These are phyloP conservation scores for Psittacula cyanocephala DNA, from an alignment of 2,113 vertebrate genomes.

Conservation along the genomic window DNA sequence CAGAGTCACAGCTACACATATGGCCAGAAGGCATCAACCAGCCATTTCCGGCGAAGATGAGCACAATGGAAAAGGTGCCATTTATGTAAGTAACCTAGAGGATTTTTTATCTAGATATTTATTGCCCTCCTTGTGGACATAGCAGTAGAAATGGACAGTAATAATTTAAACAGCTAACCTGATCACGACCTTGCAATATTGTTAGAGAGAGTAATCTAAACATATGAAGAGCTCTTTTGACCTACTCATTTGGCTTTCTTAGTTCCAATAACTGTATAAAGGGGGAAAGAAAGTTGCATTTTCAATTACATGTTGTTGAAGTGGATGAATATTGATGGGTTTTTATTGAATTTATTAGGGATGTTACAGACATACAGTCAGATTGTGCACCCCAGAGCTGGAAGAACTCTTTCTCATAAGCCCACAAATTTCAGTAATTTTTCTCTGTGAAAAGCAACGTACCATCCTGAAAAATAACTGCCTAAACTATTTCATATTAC, in stretches of 20 bases:
- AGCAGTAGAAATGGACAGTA: background rate
- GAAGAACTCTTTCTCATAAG: background rate
- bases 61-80: background rate
- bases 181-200: background rate
- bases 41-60: background rate
- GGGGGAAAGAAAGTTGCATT: background rate
- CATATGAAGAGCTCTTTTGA: background rate
- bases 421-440: background rate
- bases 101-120: background rate
- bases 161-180: background rate
- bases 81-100: background rate
- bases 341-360: background rate
- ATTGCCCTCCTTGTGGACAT: background rate
- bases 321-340: background rate
- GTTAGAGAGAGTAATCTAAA: background rate
- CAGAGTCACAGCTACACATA: background rate
- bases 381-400: background rate
- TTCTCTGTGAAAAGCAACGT: background rate
- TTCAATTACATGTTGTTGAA: background rate
- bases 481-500: background rate
- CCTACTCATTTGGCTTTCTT: background rate
- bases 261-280: background rate
- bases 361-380: background rate
- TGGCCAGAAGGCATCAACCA: background rate
- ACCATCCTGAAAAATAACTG: background rate